These are phyloP conservation scores for Lophius americanus DNA, from an alignment of 2,797 vertebrate genomes.

Conservation along the genomic window DNA sequence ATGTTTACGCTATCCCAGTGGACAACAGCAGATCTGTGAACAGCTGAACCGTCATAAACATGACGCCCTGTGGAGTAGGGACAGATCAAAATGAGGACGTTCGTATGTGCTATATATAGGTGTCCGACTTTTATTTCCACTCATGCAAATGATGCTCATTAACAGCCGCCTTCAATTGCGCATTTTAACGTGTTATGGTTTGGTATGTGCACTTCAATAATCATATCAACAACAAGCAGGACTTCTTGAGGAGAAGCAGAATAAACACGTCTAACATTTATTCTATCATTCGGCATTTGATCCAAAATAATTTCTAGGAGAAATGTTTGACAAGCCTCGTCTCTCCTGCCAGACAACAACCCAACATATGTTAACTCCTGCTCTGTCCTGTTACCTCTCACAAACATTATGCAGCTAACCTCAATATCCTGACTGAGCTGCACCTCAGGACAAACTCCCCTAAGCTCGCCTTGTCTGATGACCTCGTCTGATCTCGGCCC, in stretches of 20 bases:
- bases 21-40: slow-evolving; percentile 37
- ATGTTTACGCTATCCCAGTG: slow-evolving; percentile 50
- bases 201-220: background rate
- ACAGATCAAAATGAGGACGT: slow-evolving; percentile 25
- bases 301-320: background rate
- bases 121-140: slow-evolving; percentile 41
- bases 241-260: background rate
- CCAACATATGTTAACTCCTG: slow-evolving; percentile 30
- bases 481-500: slow-evolving; percentile 65
- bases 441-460: slow-evolving; percentile 26
- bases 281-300: background rate
- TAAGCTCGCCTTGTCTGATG: slow-evolving; percentile 45
- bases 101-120: slow-evolving; percentile 57
- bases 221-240: background rate
- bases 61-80: slow-evolving; percentile 34
- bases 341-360: slow-evolving; percentile 3
- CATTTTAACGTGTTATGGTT: background rate
- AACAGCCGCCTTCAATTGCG: slow-evolving; percentile 6
- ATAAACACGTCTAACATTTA: background rate
- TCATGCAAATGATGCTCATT: slow-evolving; percentile 20
- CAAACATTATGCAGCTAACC: slow-evolving; percentile 23
- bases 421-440: slow-evolving; percentile 14
- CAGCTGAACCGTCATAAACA: slow-evolving; percentile 57
- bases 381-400: slow-evolving; percentile 4
- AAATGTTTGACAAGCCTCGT: background rate